Conservation (phyloP, 2,797 vertebrate species). For the Halcyon smyrnensis region DNA sequence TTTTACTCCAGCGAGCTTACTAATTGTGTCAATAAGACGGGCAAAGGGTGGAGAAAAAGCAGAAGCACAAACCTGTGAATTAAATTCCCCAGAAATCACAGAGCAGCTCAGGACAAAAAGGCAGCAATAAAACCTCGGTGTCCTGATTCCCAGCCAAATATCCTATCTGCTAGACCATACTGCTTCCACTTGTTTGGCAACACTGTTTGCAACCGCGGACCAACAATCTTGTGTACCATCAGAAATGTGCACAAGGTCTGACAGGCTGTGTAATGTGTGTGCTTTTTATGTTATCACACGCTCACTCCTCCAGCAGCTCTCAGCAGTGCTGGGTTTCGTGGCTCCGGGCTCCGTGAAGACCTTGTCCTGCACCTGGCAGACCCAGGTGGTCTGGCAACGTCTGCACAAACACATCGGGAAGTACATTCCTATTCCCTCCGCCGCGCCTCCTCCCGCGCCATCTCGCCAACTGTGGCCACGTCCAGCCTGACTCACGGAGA, state of each 20-base stretch:
- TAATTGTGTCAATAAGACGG: fast-evolving
- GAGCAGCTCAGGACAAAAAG: background rate
- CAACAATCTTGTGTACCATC: background rate
- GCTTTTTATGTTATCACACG: fast-evolving
- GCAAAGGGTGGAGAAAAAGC: background rate
- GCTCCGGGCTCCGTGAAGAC: background rate
- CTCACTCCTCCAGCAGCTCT: background rate
- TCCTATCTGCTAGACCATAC: background rate
- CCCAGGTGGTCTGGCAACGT: background rate
- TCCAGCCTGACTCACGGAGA: too few species aligned
- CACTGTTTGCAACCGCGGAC: fast-evolving
- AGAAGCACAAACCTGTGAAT: background rate
- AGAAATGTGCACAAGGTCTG: background rate
- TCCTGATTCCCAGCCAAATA: background rate
- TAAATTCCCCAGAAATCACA: background rate
- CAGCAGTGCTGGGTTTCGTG: background rate
- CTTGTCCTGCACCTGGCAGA: too few species aligned
- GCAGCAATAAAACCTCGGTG: background rate
- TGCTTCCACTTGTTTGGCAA: background rate
- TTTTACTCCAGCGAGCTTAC: background rate
- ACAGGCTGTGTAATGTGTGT: background rate
- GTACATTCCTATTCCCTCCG: fast-evolving
- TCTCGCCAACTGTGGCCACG: fast-evolving
- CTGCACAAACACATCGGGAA: background rate
- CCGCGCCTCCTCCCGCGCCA: background rate